Base-by-base conservation (phyloP, 2,888 invertebrate genomes). In the Luperina nickerlii region DNA sequence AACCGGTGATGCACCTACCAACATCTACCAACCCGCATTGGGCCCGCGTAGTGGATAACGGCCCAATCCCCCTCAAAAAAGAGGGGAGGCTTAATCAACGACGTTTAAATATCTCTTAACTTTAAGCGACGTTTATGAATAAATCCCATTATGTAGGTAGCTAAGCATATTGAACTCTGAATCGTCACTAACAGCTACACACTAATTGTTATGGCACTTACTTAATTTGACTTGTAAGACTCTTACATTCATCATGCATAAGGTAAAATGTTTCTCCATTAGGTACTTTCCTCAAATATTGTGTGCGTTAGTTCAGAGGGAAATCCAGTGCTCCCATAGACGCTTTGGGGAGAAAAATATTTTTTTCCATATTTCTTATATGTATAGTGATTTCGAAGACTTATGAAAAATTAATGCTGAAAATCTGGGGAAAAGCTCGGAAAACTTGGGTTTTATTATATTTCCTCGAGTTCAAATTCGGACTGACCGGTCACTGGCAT, bases 391-490 rank as follows among this genome's bases (percentile, higher is more conserved):
- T 24, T 76, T 1, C 24, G 15, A 65, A 57, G 15, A 27, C 2
- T 45, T 45, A 8, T 11, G 11, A 73, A 45, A 18, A 45, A 18
- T 70, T 0, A 38, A 51, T 42, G 15, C 32, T 70, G n/a, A 60
- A 57, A 32, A 48, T 27, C 24, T 32, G n/a, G 42, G 32, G 15
- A 15, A 54, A 68, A n/a, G 3, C n/a, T 79, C 15, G 0, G 9
- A 32, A 54, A 48, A 38, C 3, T 24, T 24, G 8, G 8, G 24
- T 42, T 45, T 78, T 54, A 32, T 38, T n/a, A 54, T 0, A 67
- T 42, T 72, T 60, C 18, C 27, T 51, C 32, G n/a, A 76, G 81
- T 80, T 79, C 79, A 79, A 57, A 79, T 72, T 57, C 75, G 15
- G 27, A 63, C 8, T 69, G 42, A 20, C 42, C 57, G 76, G 69